These are phyloP conservation scores for Abrostola tripartita DNA, from an alignment of 2,888 invertebrate genomes.

Conservation along the genomic window DNA sequence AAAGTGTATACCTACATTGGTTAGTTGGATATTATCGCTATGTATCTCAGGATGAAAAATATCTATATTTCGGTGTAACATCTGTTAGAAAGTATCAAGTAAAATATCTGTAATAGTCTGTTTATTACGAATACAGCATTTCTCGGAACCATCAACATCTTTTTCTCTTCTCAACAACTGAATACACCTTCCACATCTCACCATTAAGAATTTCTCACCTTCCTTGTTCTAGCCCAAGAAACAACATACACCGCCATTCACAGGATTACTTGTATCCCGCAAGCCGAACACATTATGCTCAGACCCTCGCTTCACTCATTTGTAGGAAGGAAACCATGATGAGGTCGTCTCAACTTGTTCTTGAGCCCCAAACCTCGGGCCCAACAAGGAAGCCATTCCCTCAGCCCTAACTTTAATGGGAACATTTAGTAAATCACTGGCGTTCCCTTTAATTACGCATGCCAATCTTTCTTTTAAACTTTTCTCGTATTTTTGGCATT, in stretches of 20 bases:
- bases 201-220: background rate
- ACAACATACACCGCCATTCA: slow-evolving; percentile 22
- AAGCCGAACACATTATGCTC: slow-evolving; percentile 64
- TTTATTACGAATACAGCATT: background rate
- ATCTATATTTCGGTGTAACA: too few species aligned
- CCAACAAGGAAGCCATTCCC: slow-evolving; percentile 27
- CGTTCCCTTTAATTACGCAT: slow-evolving; percentile 76
- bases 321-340: slow-evolving; percentile 65
- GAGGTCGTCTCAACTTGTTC: slow-evolving; percentile 73
- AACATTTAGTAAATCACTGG: slow-evolving; percentile 74
- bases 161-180: background rate
- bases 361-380: slow-evolving; percentile 24
- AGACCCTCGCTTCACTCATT: slow-evolving; percentile 66
- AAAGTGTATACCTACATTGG: too few species aligned
- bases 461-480: slow-evolving; percentile 68
- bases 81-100: too few species aligned
- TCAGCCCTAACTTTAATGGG: slow-evolving; percentile 65
- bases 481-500: slow-evolving; percentile 45
- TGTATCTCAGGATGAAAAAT: background rate
- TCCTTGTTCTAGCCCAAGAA: slow-evolving; percentile 2
- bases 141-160: background rate
- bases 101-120: background rate
- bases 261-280: slow-evolving; percentile 40
- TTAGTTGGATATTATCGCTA: too few species aligned
- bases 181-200: background rate